phyloP scores from a whole-genome alignment of 2,797 vertebrate species.

The Clarias pachynema region DNA sequence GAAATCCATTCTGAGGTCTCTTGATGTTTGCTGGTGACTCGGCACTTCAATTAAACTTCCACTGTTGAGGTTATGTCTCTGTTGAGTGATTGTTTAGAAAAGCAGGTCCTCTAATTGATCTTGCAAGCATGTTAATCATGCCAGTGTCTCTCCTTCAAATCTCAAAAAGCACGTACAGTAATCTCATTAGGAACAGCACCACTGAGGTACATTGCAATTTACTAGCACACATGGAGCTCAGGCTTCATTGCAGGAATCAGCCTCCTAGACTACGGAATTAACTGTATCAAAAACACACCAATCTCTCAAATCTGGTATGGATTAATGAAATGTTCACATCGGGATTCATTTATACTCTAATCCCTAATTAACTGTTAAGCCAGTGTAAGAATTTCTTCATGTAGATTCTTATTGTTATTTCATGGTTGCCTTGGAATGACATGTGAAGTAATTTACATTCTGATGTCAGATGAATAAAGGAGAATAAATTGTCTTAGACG shows the following conservation, averaged over 20 bases:
- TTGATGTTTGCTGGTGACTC: constrained; percentile 42
- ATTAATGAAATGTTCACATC: neutral
- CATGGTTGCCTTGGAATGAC: neutral
- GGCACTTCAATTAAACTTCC: constrained; percentile 49
- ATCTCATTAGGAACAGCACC: constrained; percentile 65
- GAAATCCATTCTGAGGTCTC: neutral
- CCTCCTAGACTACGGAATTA: neutral
- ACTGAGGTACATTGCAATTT: constrained; percentile 49
- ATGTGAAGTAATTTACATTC: constrained; percentile 1
- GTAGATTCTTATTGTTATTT: neutral
- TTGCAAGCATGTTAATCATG: constrained; percentile 76
- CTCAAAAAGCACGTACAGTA: constrained; percentile 62
- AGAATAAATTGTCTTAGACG: neutral
- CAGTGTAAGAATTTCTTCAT: neutral
- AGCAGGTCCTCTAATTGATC: constrained; percentile 73
- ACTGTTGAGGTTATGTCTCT: constrained; percentile 62
- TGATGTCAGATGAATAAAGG: constrained; percentile 2
- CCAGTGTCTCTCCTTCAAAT: constrained; percentile 65
- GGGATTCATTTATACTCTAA: neutral
- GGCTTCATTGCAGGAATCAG: constrained; percentile 35
- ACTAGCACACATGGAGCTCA: constrained; percentile 36
- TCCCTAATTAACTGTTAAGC: neutral
- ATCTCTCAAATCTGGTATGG: neutral
- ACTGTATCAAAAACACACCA: neutral
- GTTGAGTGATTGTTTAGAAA: constrained; percentile 71